phyloP scores from a whole-genome alignment of 2,888 invertebrate species.

The Megaustenia siamemsis region DNA sequence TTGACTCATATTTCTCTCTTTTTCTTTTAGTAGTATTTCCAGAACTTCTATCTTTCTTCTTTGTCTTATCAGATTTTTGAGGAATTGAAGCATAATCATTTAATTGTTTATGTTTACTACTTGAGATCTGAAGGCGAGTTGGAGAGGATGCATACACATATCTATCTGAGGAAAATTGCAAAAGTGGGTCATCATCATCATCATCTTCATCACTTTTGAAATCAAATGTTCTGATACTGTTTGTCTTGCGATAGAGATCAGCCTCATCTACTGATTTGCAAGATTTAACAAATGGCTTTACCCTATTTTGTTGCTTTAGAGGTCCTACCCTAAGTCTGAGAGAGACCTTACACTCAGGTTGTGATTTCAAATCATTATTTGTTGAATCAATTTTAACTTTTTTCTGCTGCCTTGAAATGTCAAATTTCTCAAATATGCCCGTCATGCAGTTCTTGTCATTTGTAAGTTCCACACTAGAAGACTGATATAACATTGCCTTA shows the following conservation, averaged over 20 bases:
- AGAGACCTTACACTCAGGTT: conserved; percentile 43
- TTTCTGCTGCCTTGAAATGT: conserved; percentile 54
- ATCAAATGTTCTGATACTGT: conserved; percentile 66
- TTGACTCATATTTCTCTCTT: conserved; percentile 69
- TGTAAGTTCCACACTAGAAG: conserved; percentile 37
- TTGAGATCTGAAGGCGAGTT: conserved; percentile 68
- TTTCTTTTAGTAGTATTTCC: conserved; percentile 70
- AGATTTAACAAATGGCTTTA: conserved; percentile 38
- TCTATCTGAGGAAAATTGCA: conserved; percentile 54
- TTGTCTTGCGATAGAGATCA: conserved; percentile 45
- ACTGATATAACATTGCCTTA: conserved; percentile 43
- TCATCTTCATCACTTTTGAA: conserved; percentile 75
- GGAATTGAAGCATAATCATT: conserved; percentile 26
- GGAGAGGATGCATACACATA: conserved; percentile 67
- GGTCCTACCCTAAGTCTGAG: conserved; percentile 48
- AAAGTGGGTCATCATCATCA: conserved; percentile 67
- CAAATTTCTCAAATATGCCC: conserved; percentile 62
- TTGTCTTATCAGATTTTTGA: conserved; percentile 70
- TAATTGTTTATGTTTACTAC: conserved; percentile 63
- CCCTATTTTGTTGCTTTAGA: conserved; percentile 47
- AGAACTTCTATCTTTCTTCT: conserved; percentile 69
- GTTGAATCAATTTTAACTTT: conserved; percentile 9
- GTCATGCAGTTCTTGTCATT: conserved; percentile 53
- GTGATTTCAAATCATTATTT: conserved; percentile 19
- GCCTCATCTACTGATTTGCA: conserved; percentile 31